phyloP scores from a whole-genome alignment of 2,797 vertebrate species.

The Rallus crepitans region DNA sequence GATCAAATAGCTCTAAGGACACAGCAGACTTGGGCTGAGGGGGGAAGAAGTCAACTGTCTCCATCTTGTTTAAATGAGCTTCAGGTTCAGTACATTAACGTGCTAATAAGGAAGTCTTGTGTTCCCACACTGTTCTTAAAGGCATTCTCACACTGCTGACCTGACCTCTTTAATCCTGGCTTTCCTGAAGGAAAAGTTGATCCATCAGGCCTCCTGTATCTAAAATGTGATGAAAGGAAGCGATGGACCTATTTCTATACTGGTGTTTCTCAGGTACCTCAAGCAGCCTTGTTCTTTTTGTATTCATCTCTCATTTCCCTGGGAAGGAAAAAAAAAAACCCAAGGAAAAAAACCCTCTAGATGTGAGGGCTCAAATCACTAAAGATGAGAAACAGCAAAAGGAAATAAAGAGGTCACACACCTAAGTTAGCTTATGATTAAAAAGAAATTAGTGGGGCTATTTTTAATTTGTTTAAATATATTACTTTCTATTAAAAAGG shows the following conservation, averaged over 20 bases:
- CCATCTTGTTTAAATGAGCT: conserved; percentile 25
- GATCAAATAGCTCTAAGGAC: background rate
- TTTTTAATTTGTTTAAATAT: conserved; percentile 72
- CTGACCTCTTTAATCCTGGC: conserved; percentile 64
- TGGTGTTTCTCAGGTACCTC: conserved; percentile 36
- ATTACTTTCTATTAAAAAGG: conserved; percentile 66
- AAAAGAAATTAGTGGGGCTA: conserved; percentile 71
- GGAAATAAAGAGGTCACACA: conserved; percentile 68
- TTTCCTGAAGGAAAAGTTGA: conserved; percentile 60
- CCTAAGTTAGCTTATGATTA: conserved; percentile 68
- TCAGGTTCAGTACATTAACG: conserved; percentile 37
- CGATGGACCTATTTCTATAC: background rate
- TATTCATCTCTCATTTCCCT: conserved; percentile 33
- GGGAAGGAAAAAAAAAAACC: background rate
- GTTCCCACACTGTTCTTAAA: conserved; percentile 46
- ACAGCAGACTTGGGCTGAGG: background rate
- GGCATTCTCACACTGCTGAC: conserved; percentile 42
- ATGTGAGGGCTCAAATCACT: conserved; percentile 52
- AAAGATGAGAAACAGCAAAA: conserved; percentile 60
- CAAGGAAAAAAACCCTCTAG: background rate
- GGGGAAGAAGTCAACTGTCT: background rate
- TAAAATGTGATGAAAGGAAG: conserved; percentile 39
- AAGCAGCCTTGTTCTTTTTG: background rate
- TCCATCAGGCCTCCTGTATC: conserved; percentile 14
- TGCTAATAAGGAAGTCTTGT: conserved; percentile 10